Conservation (phyloP, 2,113 vertebrate species). For the Pavo muticus region DNA sequence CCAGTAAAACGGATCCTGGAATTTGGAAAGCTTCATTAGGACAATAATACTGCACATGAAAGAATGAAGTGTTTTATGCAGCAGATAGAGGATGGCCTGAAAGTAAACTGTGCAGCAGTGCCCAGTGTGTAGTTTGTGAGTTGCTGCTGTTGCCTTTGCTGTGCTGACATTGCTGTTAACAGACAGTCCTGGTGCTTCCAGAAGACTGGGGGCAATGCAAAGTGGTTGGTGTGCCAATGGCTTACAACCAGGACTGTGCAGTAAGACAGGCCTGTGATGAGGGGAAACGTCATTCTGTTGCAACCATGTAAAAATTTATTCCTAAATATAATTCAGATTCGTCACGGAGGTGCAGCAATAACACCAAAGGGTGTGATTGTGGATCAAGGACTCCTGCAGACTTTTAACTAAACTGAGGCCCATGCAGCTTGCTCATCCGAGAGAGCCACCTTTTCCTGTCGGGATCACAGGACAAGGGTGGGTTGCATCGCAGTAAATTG, state of each 20-base stretch:
- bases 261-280: accelerated
- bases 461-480: not conserved
- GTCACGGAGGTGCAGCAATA: not conserved
- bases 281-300: not conserved
- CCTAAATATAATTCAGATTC: not conserved
- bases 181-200: not conserved
- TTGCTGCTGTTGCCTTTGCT: accelerated
- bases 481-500: not conserved
- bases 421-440: not conserved
- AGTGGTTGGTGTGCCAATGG: accelerated
- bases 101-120: not conserved
- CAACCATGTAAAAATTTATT: not conserved
- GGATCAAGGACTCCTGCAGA: not conserved
- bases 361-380: not conserved
- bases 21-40: not conserved
- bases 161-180: accelerated
- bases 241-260: accelerated
- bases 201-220: accelerated
- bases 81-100: not conserved
- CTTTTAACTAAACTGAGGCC: not conserved
- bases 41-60: not conserved
- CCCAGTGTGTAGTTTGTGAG: accelerated
- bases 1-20: not conserved
- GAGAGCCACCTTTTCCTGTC: not conserved
- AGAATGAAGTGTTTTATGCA: not conserved